phyloP scores from a whole-genome alignment of 2,113 vertebrate genomes.

The Orycteropus afer region DNA sequence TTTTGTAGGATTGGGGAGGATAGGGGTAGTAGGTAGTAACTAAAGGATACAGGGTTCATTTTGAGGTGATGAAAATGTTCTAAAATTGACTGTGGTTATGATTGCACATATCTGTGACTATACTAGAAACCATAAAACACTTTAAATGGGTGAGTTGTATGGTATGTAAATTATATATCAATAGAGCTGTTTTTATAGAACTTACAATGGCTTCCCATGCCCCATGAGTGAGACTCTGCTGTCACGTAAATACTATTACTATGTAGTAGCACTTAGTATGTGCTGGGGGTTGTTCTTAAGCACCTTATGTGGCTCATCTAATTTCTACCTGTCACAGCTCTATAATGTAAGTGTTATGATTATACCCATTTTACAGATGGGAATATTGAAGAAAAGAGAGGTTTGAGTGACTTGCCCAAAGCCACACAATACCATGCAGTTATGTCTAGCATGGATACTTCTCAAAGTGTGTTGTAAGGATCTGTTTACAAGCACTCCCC shows the following conservation, averaged over 20 bases:
- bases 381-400: neutral
- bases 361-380: neutral
- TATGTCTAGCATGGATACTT: neutral
- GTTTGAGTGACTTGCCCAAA: neutral
- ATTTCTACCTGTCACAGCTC: neutral
- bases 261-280: rapidly evolving
- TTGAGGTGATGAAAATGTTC: neutral
- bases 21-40: neutral
- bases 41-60: neutral
- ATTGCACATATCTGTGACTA: neutral
- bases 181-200: neutral
- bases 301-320: no score
- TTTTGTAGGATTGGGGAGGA: neutral
- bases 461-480: neutral
- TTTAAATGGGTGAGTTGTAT: neutral
- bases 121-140: neutral
- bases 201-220: neutral
- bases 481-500: constrained; percentile 30
- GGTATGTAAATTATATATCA: neutral
- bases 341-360: neutral
- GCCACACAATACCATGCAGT: neutral
- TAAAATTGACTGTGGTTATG: neutral
- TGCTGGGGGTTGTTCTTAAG: neutral
- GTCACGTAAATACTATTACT: neutral
- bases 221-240: neutral